Evolutionary conservation across 2,888 invertebrate genomes (phyloP).

Genomic region (Pristionchus entomophagus): DNA sequence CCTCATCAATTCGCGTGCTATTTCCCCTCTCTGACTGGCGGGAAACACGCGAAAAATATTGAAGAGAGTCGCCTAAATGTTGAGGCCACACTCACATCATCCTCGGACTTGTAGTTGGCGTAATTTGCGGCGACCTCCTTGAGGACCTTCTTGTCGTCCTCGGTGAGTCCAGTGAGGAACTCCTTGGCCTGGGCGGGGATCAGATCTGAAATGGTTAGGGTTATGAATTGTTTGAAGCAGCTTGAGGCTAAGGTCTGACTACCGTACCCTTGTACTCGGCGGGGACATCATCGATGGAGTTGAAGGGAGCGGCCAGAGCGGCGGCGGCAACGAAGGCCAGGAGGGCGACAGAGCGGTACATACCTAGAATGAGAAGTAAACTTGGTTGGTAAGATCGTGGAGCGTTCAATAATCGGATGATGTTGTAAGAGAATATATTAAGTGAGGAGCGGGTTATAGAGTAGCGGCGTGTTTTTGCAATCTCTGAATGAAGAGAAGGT

Average conservation of each 20-base stretch:
- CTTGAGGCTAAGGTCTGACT: neutral
- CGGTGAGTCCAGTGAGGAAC: slow-evolving; percentile 70
- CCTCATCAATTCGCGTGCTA: too few relatives aligned
- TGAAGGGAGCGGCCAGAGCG: slow-evolving; percentile 61
- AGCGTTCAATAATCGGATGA: too few relatives aligned
- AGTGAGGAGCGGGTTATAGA: too few relatives aligned
- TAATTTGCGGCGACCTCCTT: slow-evolving; percentile 69
- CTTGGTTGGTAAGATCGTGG: too few relatives aligned
- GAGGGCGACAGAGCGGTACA: slow-evolving; percentile 56
- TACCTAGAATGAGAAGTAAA: slow-evolving; percentile 42
- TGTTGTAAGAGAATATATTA: too few relatives aligned
- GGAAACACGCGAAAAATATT: too few relatives aligned
- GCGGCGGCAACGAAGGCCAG: slow-evolving; percentile 61
- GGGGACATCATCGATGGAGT: slow-evolving; percentile 69
- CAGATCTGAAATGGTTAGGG: slow-evolving; percentile 56
- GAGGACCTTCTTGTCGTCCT: slow-evolving; percentile 61
- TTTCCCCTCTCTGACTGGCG: too few relatives aligned
- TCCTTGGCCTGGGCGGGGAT: slow-evolving; percentile 72
- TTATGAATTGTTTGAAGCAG: neutral
- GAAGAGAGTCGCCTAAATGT: neutral
- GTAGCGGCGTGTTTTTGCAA: too few relatives aligned
- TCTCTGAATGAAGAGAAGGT: too few relatives aligned
- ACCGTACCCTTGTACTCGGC: slow-evolving; percentile 68
- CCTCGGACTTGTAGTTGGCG: slow-evolving; percentile 63
- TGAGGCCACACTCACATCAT: slow-evolving; percentile 53